Evolutionary conservation across 2,797 vertebrate species (phyloP), one percentile per base, ranked within the genome.

Genomic region (Anguilla megastoma): DNA sequence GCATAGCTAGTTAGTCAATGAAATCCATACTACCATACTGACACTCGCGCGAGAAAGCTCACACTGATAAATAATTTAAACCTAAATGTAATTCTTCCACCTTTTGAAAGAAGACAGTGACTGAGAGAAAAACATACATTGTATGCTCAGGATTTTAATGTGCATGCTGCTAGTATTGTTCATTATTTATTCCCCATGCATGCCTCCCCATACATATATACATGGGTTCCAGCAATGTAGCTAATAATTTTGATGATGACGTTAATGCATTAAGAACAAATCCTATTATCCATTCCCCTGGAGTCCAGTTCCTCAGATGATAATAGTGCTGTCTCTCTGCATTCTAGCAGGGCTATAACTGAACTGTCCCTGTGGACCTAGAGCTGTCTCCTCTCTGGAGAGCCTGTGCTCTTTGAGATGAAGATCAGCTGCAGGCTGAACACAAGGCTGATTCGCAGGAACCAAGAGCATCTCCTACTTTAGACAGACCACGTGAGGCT

Each of bases 241-340:
- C 16, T 79, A 79, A 79, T 79, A 79, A 79, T 79, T 82, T 14
- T 82, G 45, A 82, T 7, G 79, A 82, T 82, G 79, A 82, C 45
- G 41, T 48, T 48, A 82, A 50, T 10, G 45, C 79, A 50, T 50
- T 82, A 50, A n/a, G 45, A 48, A 50, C 45, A 82, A 50, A 50
- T n/a, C 45, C 79, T 50, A 82, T 82, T 82, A 82, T 50, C 79
- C 24, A 45, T 10, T 30, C 41, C 74, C 45, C 18, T 50, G 79
- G 79, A 48, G 45, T 50, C 6, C 16, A 82, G 41, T 27, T 3
- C 79, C 21, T 0, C 18, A 50, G 7, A 50, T 82, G 79, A 82
- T 12, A 50, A 82, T 21, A 50, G 41, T 16, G 41, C 45, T 82
- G 79, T n/a, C 79, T 82, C 79, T 82, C 41, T 50, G 21, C 45